phyloP scores from a whole-genome alignment of 2,113 vertebrate genomes.

The Lates calcarifer region DNA sequence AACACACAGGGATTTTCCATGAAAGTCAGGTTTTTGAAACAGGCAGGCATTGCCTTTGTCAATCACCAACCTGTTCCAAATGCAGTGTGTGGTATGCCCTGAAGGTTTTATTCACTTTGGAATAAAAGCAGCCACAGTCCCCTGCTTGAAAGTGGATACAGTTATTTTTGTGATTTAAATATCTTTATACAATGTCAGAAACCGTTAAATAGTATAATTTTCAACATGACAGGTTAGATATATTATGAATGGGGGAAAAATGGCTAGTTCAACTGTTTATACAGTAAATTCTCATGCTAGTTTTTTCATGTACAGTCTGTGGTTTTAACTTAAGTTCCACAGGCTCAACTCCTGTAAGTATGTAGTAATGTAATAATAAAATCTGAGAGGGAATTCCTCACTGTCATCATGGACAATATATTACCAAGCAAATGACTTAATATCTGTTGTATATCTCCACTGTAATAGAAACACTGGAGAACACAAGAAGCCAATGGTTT shows the following conservation, averaged over 20 bases:
- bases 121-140: too few species aligned
- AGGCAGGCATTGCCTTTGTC: too few species aligned
- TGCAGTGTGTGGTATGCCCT: too few species aligned
- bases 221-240: not conserved
- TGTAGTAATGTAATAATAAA: not conserved
- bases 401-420: too few species aligned
- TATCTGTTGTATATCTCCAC: too few species aligned
- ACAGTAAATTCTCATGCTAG: not conserved
- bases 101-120: too few species aligned
- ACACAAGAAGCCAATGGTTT: not conserved
- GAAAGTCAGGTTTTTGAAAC: too few species aligned
- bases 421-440: not conserved
- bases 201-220: not conserved
- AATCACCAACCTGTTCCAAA: too few species aligned
- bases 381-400: not conserved
- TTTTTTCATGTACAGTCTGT: not conserved
- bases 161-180: not conserved
- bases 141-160: not conserved
- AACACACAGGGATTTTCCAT: too few species aligned
- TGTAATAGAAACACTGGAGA: not conserved
- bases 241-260: too few species aligned
- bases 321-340: not conserved
- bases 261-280: not conserved
- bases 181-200: not conserved
- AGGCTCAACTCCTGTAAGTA: not conserved